These are phyloP conservation scores for Neogobius melanostomus DNA, from an alignment of 2,113 vertebrate genomes.

Conservation along the genomic window DNA sequence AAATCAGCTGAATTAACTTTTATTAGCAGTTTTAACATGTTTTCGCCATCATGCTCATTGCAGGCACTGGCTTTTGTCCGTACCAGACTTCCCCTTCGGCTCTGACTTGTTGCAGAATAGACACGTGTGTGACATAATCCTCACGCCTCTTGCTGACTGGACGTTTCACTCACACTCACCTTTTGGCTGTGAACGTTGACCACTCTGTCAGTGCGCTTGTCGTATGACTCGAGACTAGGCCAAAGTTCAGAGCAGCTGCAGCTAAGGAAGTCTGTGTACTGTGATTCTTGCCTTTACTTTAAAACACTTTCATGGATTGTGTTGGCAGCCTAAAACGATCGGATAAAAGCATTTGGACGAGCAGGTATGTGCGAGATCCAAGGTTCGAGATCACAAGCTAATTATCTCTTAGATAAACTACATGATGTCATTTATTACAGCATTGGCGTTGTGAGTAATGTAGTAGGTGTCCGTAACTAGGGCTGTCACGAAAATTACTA, in stretches of 20 bases:
- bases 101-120: slow-evolving; percentile 1
- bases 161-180: slow-evolving; percentile 22
- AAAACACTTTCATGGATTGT: slow-evolving; percentile 2
- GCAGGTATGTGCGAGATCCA: slow-evolving; percentile 29
- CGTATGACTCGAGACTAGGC: slow-evolving; percentile 54
- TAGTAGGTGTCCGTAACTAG: too few species aligned
- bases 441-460: too few species aligned
- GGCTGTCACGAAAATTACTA: too few species aligned
- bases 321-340: not conserved
- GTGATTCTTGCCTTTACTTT: not conserved
- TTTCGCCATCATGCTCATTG: too few species aligned
- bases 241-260: slow-evolving; percentile 27
- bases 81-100: too few species aligned
- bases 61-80: too few species aligned
- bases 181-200: slow-evolving; percentile 70
- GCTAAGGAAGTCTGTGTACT: not conserved
- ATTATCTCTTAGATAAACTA: not conserved
- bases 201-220: slow-evolving; percentile 45
- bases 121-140: slow-evolving; percentile 33
- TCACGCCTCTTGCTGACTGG: slow-evolving; percentile 1
- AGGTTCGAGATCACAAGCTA: not conserved
- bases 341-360: slow-evolving; percentile 30
- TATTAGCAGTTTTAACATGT: too few species aligned
- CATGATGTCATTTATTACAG: too few species aligned
- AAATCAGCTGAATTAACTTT: too few species aligned